Conservation (phyloP, 2,113 vertebrate genomes). For the Phylloscopus trochiloides region DNA sequence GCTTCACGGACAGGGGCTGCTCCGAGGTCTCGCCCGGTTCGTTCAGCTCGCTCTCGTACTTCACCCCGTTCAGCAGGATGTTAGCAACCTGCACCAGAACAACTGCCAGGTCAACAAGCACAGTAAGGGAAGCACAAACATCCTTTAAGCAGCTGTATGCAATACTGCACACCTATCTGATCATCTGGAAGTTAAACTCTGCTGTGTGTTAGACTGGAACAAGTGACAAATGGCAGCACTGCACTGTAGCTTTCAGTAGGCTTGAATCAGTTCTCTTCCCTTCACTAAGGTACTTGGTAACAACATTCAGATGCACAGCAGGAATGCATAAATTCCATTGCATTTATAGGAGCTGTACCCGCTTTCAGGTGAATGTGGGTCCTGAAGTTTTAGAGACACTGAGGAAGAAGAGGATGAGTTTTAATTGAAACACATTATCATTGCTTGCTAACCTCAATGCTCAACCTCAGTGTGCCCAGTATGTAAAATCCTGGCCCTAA, state of each 20-base stretch:
- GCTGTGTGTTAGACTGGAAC: not conserved
- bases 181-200: not conserved
- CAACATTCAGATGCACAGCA: not conserved
- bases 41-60: conserved; percentile 90
- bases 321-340: not conserved
- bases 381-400: not conserved
- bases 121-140: not conserved
- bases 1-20: conserved; percentile 86
- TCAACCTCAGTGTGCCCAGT: not conserved
- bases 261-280: not conserved
- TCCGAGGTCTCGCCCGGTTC: conserved; percentile 78
- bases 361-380: not conserved
- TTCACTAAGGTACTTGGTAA: not conserved
- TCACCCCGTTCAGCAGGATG: conserved; percentile 92
- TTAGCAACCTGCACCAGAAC: conserved; percentile 86
- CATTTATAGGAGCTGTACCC: not conserved
- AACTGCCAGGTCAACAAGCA: conserved; percentile 36
- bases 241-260: not conserved
- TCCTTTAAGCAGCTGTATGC: not conserved
- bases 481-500: not conserved
- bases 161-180: not conserved
- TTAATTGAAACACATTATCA: not conserved
- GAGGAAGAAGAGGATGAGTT: not conserved
- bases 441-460: not conserved
- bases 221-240: not conserved